A percentile compares a stretch with the other conserved stretches of the same genome.
These are phyloP conservation scores for Sebastes trivittatus DNA, from an alignment of 2,797 vertebrate genomes.

Conservation along the genomic window DNA sequence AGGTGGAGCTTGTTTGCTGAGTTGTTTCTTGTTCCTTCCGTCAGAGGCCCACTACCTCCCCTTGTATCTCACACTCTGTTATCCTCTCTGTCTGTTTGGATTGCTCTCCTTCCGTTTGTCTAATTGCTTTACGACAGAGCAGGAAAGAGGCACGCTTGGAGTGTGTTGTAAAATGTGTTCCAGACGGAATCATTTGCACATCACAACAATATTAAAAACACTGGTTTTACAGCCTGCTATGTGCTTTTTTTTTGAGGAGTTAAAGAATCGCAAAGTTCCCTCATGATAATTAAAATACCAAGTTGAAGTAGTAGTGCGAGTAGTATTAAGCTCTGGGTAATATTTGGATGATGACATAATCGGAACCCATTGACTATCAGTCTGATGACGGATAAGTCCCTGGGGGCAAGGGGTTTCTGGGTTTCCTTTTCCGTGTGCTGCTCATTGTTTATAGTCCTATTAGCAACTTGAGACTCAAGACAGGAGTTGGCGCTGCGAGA, in stretches of 20 bases:
- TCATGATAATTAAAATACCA: neutral
- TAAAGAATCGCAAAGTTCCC: neutral
- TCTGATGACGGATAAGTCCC: too few relatives aligned
- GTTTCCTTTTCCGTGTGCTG: neutral
- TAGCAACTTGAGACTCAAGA: neutral
- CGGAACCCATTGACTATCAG: too few relatives aligned
- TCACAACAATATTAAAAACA: neutral
- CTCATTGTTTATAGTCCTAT: neutral
- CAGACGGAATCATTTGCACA: neutral
- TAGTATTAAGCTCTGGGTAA: neutral
- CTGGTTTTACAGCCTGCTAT: neutral
- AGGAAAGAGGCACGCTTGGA: neutral
- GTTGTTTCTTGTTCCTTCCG: conserved; percentile 22
- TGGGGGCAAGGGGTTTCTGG: too few relatives aligned
- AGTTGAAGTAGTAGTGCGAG: neutral
- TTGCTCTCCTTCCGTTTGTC: conserved; percentile 28
- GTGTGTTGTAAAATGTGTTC: neutral
- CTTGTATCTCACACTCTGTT: neutral
- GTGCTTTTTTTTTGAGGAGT: neutral
- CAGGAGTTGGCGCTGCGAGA: too few relatives aligned
- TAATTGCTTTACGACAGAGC: conserved; percentile 38
- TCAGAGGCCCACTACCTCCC: neutral
- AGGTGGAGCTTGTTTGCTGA: conserved; percentile 47
- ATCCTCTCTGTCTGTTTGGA: conserved; percentile 29
- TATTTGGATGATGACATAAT: neutral